These are phyloP conservation scores for Drosophila erecta DNA, from an alignment of 1,140 invertebrate species.

Conservation along the genomic window DNA sequence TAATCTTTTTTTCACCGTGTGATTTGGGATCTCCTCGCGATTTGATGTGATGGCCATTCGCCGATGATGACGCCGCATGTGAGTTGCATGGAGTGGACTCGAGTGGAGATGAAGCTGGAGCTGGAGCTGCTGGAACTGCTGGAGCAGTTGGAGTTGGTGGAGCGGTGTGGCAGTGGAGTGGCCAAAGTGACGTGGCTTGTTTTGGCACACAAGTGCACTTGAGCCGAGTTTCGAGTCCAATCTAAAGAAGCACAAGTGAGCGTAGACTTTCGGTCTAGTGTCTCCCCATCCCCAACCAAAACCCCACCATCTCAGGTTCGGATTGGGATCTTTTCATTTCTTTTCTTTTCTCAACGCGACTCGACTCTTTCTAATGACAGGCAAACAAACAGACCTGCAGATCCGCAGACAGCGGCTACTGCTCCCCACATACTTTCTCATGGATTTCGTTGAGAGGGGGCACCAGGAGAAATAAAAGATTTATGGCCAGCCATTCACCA, in stretches of 20 bases:
- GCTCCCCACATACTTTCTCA: conserved; percentile 74
- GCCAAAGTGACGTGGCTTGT: conserved; percentile 79
- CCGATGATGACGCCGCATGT: conserved; percentile 62
- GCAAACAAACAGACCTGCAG: conserved; percentile 75
- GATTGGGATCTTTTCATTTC: conserved; percentile 45
- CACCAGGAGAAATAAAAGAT: conserved; percentile 64
- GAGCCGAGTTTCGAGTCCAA: conserved; percentile 80
- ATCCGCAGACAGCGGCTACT: conserved; percentile 51
- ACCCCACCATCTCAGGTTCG: conserved; percentile 30
- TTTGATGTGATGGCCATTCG: conserved; percentile 70
- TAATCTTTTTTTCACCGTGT: conserved; percentile 17
- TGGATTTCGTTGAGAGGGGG: conserved; percentile 52
- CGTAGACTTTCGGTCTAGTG: conserved; percentile 81
- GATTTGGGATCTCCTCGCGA: conserved; percentile 44
- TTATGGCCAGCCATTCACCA: conserved; percentile 77
- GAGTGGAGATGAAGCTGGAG: conserved; percentile 41
- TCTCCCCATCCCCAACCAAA: conserved; percentile 38
- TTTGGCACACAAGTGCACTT: conserved; percentile 81
- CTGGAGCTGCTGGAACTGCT: conserved; percentile 5
- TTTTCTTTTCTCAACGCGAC: conserved; percentile 39
- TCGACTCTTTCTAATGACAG: conserved; percentile 73
- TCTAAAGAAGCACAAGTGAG: conserved; percentile 81
- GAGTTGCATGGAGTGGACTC: conserved; percentile 53
- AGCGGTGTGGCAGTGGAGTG: conserved; percentile 45
- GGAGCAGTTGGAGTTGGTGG: neutral